A percentile compares a stretch with the other conserved stretches of the same genome.
These are phyloP conservation scores for Psix sp. DNA, from an alignment of 1,140 invertebrate genomes.

Conservation along the genomic window DNA sequence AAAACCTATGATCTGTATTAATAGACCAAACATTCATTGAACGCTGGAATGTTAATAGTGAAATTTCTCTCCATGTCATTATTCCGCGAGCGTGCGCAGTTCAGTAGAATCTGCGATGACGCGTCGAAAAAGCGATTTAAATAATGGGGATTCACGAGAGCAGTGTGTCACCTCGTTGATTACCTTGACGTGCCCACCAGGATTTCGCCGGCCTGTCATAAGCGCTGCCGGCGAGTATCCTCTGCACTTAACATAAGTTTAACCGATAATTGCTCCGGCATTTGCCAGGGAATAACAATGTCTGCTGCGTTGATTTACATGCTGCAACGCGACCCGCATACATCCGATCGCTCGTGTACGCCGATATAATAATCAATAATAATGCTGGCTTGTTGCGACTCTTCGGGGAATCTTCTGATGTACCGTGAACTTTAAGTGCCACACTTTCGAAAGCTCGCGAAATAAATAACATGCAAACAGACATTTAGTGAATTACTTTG, in stretches of 20 bases:
- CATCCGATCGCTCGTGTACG: constrained; percentile 46
- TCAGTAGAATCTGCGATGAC: constrained; percentile 47
- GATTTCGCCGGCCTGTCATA: constrained; percentile 68
- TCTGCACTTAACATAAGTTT: constrained; percentile 67
- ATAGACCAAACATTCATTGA: too few relatives aligned
- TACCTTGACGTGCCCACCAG: constrained; percentile 67
- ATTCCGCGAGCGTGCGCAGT: constrained; percentile 29
- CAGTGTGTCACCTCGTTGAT: constrained; percentile 65
- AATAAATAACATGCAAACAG: constrained; percentile 29
- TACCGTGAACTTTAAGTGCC: constrained; percentile 41
- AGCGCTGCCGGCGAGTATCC: constrained; percentile 58
- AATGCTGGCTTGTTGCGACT: constrained; percentile 32
- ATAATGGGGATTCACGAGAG: constrained; percentile 48
- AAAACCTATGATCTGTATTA: too few relatives aligned
- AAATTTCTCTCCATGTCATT: constrained; percentile 25
- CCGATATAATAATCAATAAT: constrained; percentile 56
- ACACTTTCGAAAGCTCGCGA: constrained; percentile 34
- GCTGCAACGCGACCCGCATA: constrained; percentile 49
- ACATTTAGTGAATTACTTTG: too few relatives aligned
- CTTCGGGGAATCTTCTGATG: constrained; percentile 36
- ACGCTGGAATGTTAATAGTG: constrained; percentile 18
- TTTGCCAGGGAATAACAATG: constrained; percentile 59
- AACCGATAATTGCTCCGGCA: constrained; percentile 64
- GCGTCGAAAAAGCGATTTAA: constrained; percentile 49
- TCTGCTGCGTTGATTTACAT: constrained; percentile 60